Base-by-base conservation (phyloP, 1,140 invertebrate genomes). In the Musca vetustissima region DNA sequence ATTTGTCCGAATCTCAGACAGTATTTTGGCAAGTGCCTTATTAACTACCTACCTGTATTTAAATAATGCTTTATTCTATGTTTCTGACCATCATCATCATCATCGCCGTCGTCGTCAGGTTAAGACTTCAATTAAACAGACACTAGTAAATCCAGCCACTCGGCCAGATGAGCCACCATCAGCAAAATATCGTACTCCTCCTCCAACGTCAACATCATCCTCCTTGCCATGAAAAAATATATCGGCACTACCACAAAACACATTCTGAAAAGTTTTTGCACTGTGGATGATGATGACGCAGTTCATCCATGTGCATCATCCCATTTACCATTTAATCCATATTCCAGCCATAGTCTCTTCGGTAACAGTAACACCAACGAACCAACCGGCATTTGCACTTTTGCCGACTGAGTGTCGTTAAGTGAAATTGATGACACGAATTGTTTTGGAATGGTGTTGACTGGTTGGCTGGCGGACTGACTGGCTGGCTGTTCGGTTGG, bases 401-500 rank as follows among this genome's bases (percentile, higher is more conserved):
- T 43, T 43, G 11, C 36, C 36, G 36, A 43, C 36, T 28, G 11
- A 28, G 13, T 8, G 53, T 57, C 13, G 25, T 36, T 64, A 64
- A 66, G 17, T 66, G 32, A 66, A 66, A 66, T 66, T 66, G 47
- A 66, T 66, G 64, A 47, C 21, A 52, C 8, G 22, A 49, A 32
- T 14, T 17, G 2, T 52, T 66, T 52, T 53, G 8, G 52, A 53
- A 43, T 43, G 36, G 36, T 43, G 36, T 11, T 43, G 4, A 43
- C 36, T 43, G 36, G 36, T 43, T n/a, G n/a, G n/a, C n/a, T n/a
- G n/a, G n/a, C n/a, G n/a, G n/a, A n/a, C n/a, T n/a, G n/a, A n/a
- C n/a, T n/a, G n/a, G n/a, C n/a, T 43, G 36, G 36, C 36, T 43
- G n/a, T n/a, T n/a, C n/a, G n/a, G n/a, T n/a, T n/a, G n/a, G n/a